Percentiles rank a stretch among this genome's conserved stretches.
phyloP scores from a whole-genome alignment of 2,113 vertebrate species.

The Hiodon alosoides region DNA sequence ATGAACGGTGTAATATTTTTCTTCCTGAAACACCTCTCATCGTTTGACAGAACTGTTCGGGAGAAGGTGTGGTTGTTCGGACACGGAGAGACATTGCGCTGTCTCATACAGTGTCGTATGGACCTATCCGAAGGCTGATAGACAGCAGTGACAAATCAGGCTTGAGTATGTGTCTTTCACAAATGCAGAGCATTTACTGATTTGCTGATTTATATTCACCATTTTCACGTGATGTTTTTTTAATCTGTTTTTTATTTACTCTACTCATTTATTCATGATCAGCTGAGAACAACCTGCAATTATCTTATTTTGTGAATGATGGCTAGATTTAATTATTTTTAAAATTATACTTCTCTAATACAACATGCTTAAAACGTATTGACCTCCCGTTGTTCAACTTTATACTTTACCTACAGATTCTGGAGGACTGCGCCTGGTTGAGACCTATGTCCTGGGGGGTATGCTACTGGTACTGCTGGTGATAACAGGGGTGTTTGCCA shows the following conservation, averaged over 20 bases:
- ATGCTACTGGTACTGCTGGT: slow-evolving; percentile 59
- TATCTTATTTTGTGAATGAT: not conserved
- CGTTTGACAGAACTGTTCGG: slow-evolving; percentile 58
- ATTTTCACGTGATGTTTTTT: not conserved
- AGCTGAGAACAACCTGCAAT: not conserved
- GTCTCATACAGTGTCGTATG: slow-evolving; percentile 57
- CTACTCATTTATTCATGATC: not conserved
- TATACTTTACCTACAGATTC: slow-evolving; percentile 36
- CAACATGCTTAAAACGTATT: not conserved
- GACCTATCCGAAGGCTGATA: slow-evolving; percentile 56
- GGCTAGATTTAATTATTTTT: too few species aligned
- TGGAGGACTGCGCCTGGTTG: slow-evolving; percentile 46
- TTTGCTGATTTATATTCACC: not conserved
- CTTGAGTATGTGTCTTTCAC: slow-evolving; percentile 41
- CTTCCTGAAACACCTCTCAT: not conserved
- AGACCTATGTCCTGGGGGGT: slow-evolving; percentile 58
- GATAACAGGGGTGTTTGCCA: slow-evolving; percentile 56
- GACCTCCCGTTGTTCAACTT: not conserved
- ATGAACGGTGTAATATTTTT: not conserved
- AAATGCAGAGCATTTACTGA: not conserved
- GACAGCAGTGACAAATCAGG: slow-evolving; percentile 31
- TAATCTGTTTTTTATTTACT: not conserved
- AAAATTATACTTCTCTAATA: not conserved
- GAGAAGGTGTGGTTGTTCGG: slow-evolving; percentile 45
- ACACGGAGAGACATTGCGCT: slow-evolving; percentile 50